Conservation (phyloP, 1,140 invertebrate genomes). For the Popillia japonica region DNA sequence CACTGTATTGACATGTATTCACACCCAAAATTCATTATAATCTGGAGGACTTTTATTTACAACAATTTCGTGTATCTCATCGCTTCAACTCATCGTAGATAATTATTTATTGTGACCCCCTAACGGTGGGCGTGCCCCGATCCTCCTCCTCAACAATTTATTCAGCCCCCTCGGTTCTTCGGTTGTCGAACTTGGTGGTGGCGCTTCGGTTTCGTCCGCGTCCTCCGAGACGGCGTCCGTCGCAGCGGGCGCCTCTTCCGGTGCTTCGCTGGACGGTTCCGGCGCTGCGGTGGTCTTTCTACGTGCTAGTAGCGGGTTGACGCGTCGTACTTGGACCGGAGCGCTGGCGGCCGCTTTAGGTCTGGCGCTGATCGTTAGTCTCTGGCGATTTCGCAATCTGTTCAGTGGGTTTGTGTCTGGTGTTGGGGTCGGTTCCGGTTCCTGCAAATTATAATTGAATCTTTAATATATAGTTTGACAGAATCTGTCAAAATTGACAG, state of each 20-base stretch:
- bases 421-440: slow-evolving; percentile 57
- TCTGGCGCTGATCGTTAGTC: slow-evolving; percentile 38
- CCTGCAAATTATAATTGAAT: slow-evolving; percentile 42
- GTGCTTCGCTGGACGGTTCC: slow-evolving; percentile 53
- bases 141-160: slow-evolving; percentile 67
- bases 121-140: slow-evolving; percentile 66
- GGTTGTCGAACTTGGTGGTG: slow-evolving; percentile 59
- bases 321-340: slow-evolving; percentile 55
- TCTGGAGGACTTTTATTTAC: slow-evolving; percentile 11
- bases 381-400: slow-evolving; percentile 59
- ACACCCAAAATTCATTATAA: not conserved
- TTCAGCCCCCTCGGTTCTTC: slow-evolving; percentile 67
- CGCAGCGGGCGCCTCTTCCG: slow-evolving; percentile 47
- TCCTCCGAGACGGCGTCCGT: slow-evolving; percentile 54
- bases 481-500: slow-evolving; percentile 46
- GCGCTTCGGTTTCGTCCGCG: slow-evolving; percentile 61
- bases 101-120: slow-evolving; percentile 57
- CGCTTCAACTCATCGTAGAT: not conserved
- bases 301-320: slow-evolving; percentile 54
- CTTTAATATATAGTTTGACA: slow-evolving; percentile 37
- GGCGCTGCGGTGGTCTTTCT: slow-evolving; percentile 52
- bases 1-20: not conserved
- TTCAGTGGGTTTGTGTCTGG: slow-evolving; percentile 60
- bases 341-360: slow-evolving; percentile 55
- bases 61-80: slow-evolving; percentile 26